Evolutionary conservation across 2,797 vertebrate species (phyloP).

Genomic region (Micromesistius poutassou): DNA sequence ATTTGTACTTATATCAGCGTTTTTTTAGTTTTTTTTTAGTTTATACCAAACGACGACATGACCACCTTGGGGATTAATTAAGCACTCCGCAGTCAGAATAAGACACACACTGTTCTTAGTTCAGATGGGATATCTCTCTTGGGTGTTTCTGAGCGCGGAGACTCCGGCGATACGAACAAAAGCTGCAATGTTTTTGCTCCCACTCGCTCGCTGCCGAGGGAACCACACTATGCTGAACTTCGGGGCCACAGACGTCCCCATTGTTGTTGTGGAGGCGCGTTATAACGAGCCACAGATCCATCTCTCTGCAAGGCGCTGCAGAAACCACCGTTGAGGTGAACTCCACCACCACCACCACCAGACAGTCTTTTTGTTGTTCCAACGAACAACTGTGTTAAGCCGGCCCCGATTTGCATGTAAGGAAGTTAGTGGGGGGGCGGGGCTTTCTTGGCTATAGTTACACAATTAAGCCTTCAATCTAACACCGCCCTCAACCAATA

Average conservation of each 20-base stretch:
- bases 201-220: not conserved
- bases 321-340: not conserved
- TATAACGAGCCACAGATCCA: not conserved
- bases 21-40: too few relatives aligned
- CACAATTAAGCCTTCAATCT: not conserved
- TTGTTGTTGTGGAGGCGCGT: not conserved
- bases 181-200: not conserved
- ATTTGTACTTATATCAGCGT: too few relatives aligned
- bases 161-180: not conserved
- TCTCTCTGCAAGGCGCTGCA: not conserved
- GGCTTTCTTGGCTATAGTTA: not conserved
- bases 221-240: not conserved
- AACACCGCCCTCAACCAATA: too few relatives aligned
- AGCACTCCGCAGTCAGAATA: too few relatives aligned
- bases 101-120: not conserved
- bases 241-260: not conserved
- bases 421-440: not conserved
- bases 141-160: not conserved
- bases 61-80: too few relatives aligned
- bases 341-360: not conserved
- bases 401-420: not conserved
- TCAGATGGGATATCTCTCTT: not conserved
- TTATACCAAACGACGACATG: too few relatives aligned
- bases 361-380: not conserved
- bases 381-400: not conserved